Evolutionary conservation across 1,140 invertebrate genomes (phyloP).

Genomic region (Nylanderia fulva): DNA sequence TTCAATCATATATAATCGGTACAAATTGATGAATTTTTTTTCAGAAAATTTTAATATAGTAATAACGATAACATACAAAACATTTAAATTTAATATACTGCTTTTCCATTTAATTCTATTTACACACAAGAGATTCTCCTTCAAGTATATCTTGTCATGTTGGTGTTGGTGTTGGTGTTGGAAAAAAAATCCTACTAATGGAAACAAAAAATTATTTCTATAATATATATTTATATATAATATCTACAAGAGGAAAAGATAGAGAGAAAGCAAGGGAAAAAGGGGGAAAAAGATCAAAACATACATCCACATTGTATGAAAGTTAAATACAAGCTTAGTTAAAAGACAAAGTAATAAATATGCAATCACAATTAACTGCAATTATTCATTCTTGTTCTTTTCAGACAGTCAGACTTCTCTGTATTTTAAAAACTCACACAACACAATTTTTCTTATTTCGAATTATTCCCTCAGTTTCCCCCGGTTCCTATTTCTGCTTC

Average conservation of each 20-base stretch:
- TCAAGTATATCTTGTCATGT: slow-evolving; percentile 3
- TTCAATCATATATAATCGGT: slow-evolving; percentile 25
- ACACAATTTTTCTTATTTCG: not conserved
- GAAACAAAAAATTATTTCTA: slow-evolving; percentile 59
- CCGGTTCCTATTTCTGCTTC: no score
- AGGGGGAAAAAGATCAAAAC: not conserved
- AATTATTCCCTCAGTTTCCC: no score
- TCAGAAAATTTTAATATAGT: slow-evolving; percentile 30
- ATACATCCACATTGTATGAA: slow-evolving; percentile 54
- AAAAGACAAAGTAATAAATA: slow-evolving; percentile 39
- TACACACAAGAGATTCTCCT: slow-evolving; percentile 44
- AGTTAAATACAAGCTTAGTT: slow-evolving; percentile 61
- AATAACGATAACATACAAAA: slow-evolving; percentile 75
- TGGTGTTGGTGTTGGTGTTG: slow-evolving; percentile 21
- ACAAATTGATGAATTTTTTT: slow-evolving; percentile 28
- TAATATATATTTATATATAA: slow-evolving; percentile 16
- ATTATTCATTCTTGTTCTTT: slow-evolving; percentile 19
- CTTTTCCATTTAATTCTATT: slow-evolving; percentile 54
- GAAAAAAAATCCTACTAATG: slow-evolving; percentile 49
- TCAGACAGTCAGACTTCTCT: not conserved
- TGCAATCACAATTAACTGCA: not conserved
- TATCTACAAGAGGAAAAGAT: slow-evolving; percentile 57
- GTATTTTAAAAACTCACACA: not conserved
- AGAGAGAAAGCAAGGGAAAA: not conserved
- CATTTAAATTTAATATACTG: slow-evolving; percentile 73